Evolutionary conservation across 2,113 vertebrate species (phyloP).

Genomic region (Columba livia): DNA sequence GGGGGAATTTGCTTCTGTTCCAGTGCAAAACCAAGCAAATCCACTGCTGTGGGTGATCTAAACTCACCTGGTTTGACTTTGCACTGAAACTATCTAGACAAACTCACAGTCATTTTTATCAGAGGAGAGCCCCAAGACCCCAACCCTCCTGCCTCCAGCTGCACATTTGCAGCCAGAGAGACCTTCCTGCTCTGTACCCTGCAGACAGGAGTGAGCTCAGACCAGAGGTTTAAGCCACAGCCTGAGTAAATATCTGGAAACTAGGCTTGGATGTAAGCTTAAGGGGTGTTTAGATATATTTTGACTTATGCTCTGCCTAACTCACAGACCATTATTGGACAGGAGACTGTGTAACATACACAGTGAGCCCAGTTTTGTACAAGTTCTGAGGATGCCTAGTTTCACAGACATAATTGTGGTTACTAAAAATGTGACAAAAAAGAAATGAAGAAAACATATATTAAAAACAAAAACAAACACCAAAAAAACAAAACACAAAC

Average conservation of each 20-base stretch:
- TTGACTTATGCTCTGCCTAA: background rate
- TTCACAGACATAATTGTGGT: background rate
- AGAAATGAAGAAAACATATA: background rate
- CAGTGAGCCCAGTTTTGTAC: background rate
- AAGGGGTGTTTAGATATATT: background rate
- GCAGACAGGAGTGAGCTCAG: background rate
- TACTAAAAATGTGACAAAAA: background rate
- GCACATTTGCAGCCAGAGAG: background rate
- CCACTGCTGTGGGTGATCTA: background rate
- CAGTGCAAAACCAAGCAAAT: background rate
- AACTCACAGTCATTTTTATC: background rate
- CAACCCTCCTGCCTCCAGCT: background rate
- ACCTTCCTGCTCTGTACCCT: background rate
- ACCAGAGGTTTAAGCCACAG: background rate
- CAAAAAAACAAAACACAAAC: no score
- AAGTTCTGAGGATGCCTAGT: background rate
- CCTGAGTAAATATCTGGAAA: background rate
- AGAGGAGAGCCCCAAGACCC: background rate
- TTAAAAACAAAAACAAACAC: background rate
- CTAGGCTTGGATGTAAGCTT: background rate
- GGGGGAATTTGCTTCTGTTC: background rate
- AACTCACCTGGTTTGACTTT: background rate
- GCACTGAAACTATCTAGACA: background rate
- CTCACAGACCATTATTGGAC: background rate
- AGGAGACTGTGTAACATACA: background rate